These are phyloP conservation scores for Ormia ochracea DNA, from an alignment of 2,888 invertebrate species.

Conservation along the genomic window DNA sequence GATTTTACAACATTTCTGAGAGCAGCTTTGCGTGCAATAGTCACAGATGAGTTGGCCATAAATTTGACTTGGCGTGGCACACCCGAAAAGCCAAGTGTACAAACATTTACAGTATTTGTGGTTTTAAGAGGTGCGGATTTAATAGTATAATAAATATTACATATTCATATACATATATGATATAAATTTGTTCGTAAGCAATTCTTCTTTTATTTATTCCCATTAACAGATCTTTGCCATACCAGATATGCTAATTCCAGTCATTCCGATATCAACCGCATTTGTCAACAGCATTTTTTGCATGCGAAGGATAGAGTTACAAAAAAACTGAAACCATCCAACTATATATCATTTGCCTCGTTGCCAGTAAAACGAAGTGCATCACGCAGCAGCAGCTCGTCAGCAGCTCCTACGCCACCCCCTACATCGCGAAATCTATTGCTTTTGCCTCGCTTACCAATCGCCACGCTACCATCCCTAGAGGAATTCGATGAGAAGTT, in stretches of 20 bases:
- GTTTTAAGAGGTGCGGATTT: constrained; percentile 21
- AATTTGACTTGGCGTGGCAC: constrained; percentile 55
- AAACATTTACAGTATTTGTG: constrained; percentile 25
- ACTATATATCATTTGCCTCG: not conserved
- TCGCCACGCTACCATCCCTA: not conserved
- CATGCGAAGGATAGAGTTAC: constrained; percentile 41
- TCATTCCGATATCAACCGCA: constrained; percentile 14
- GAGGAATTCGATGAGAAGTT: constrained; percentile 31
- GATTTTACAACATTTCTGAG: constrained; percentile 29
- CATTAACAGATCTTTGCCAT: constrained; percentile 31
- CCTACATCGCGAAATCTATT: not conserved
- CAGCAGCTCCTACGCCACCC: not conserved
- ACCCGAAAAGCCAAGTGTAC: constrained; percentile 43
- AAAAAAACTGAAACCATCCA: not conserved
- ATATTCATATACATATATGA: not conserved
- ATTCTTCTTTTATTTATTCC: no score
- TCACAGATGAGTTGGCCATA: constrained; percentile 48
- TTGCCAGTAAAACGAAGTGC: not conserved
- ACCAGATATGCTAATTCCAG: not conserved
- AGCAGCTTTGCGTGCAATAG: constrained; percentile 17
- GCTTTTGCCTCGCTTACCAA: not conserved
- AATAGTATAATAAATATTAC: not conserved
- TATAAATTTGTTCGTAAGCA: no score
- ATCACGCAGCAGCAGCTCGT: not conserved
- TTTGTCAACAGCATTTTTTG: constrained; percentile 44